Base-by-base conservation (phyloP, 2,888 invertebrate species). In the Tubulanus polymorphus region DNA sequence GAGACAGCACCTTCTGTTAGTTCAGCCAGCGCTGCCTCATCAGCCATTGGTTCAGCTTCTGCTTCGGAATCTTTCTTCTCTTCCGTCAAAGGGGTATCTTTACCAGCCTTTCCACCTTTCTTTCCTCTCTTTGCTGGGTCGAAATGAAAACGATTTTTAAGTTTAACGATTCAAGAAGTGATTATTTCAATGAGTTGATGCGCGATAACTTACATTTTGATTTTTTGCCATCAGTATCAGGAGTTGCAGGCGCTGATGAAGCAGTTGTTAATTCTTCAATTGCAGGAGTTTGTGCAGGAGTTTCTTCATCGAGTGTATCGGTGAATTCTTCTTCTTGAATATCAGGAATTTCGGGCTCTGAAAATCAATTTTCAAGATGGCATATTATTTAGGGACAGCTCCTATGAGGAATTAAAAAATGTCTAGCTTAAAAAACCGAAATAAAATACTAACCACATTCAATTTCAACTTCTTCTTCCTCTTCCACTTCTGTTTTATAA, bases 391-490 rank as follows among this genome's bases (percentile, higher is more conserved):
- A n/a, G n/a, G n/a, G n/a, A n/a, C n/a, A n/a, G n/a, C n/a, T n/a
- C n/a, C n/a, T n/a, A n/a, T n/a, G n/a, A n/a, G n/a, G n/a, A n/a
- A n/a, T n/a, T n/a, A n/a, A n/a, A n/a, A n/a, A n/a, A n/a, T n/a
- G n/a, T n/a, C n/a, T n/a, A n/a, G n/a, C n/a, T n/a, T n/a, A n/a
- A n/a, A n/a, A n/a, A n/a, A n/a, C n/a, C n/a, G n/a, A n/a, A n/a
- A n/a, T n/a, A n/a, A n/a, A n/a, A n/a, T n/a, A n/a, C n/a, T n/a
- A n/a, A 79, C 78, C 76, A 65, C 74, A 74, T 73, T 78, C 78
- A 45, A 79, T 73, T 72, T 78, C 75, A 41, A 78, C 70, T 63
- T 78, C 78, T 54, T 74, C 73, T 55, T 77, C 74, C 60, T 78
- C 78, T 62, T 79, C 78, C 48, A 62, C 62, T 15, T 74, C 62